Evolutionary conservation across 2,888 invertebrate species (phyloP), one percentile per base, ranked within the genome.

Genomic region (Hypercompe scribonia): DNA sequence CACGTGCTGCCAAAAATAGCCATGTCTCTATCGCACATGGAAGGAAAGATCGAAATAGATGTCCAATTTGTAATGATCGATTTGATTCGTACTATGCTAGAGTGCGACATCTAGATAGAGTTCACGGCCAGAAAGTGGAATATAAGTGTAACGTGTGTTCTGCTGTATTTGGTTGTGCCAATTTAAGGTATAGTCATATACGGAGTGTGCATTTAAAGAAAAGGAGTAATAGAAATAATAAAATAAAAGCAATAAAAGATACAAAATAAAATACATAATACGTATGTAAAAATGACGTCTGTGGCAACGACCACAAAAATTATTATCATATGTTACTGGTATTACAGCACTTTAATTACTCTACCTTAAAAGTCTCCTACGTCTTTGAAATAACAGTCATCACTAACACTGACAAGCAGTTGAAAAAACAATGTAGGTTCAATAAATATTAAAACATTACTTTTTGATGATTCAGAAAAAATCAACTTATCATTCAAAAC

Each of bases 111-210:
- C 78, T 93, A 18, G 89, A 89, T 72, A 84, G 79, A 67, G 78
- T 81, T 1, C 94, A 94, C 66, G 91, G 88, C 0, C 87, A 89
- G 72, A 91, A 90, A 71, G 79, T 85, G 0, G 90, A 92, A 69
- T 91, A 92, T 75, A 85, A 83, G 24, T 93, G 92, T 77, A 83
- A 78, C 31, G 81, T 90, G 63, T 93, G 92, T 67, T 84, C 89
- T 10, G 86, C 89, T 0, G 86, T 90, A 4, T 93, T 93, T 73
- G 84, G 85, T 8, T 94, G 90, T 13, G 89, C 90, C 1, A 92
- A 91, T 18, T 90, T 91, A 3, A 92, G 94, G 28, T 90, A 93
- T 77, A 88, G 92, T 0, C 94, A 95, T 65, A 87, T 94, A 28
- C 91, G 91, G 70, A 89, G 91, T 63, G 90, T 91, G 3, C 93